Base-by-base conservation (phyloP, 2,888 invertebrate species). In the Mesorhabditis spiculigera region DNA sequence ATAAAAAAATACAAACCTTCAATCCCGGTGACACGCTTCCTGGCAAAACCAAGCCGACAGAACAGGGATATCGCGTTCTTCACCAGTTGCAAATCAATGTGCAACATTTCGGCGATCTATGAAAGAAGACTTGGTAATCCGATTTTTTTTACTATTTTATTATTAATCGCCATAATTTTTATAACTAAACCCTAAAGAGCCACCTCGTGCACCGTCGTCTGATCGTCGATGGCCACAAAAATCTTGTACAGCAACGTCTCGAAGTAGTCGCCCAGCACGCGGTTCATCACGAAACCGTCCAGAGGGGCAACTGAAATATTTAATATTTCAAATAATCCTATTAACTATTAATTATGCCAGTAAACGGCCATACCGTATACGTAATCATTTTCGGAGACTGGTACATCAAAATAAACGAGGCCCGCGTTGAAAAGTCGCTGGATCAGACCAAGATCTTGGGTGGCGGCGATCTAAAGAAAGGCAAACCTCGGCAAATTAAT, bases 251-350 rank as follows among this genome's bases (percentile, higher is more conserved):
- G 89, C 67, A 96, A 88, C 45, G 93, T 95, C 88, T 96, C 96
- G 87, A 96, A 93, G 88, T 94, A 95, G 88, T 96, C 95, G 0
- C 95, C 95, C 10, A 93, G 90, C 10, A 94, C 92, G 73, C 95
- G 90, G 88, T 96, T 96, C 95, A 96, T 96, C 3, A 96, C 95
- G 88, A 96, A 96, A 13, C 95, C 95, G 86, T 94, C 93, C 68
- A 96, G 89, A 0, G 95, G 95, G 3, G 95, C 95, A 73, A 96
- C 94, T 87, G 82, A 63, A 77, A 73, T 4, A 10, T 58, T 8
- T 16, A 28, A n/a, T n/a, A 10, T 73, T 73, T 66, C 66, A 67
- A 45, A 68, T 71, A 72, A 44, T 41, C 8, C 8, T 65, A 45
- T 13, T 8, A 65, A n/a, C 10, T 67, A 8, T 65, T 13, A 42